Conservation (phyloP, 2,797 vertebrate genomes). For the Dicrostonyx torquatus region DNA sequence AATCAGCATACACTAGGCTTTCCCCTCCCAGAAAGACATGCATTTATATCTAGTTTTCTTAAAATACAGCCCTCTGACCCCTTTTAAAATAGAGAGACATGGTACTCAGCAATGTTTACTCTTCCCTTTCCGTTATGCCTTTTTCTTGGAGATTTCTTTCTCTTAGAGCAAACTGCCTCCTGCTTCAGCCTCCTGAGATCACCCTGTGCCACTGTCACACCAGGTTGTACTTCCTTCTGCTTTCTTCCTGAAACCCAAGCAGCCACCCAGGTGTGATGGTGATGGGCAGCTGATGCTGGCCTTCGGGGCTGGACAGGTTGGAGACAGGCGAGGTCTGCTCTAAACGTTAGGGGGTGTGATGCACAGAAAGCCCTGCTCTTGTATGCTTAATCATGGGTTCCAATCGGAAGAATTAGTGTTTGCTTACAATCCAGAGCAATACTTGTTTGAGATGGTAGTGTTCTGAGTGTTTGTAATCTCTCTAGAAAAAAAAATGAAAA, state of each 20-base stretch:
- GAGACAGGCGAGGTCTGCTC: neutral
- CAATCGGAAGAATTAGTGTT: neutral
- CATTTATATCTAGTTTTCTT: neutral
- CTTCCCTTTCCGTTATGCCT: too few species aligned
- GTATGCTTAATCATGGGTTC: neutral
- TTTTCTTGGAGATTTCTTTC: neutral
- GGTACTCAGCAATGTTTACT: neutral
- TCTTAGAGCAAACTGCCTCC: neutral
- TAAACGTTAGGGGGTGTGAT: neutral
- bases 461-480: constrained; percentile 1
- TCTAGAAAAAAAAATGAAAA: constrained; percentile 32
- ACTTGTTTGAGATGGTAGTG: constrained; percentile 9
- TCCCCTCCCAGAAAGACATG: neutral
- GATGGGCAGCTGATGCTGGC: neutral
- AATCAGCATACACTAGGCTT: neutral
- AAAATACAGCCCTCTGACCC: neutral
- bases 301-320: neutral
- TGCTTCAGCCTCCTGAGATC: neutral
- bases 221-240: neutral
- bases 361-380: neutral
- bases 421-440: neutral
- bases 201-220: neutral
- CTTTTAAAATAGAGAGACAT: neutral
- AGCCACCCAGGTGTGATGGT: neutral
- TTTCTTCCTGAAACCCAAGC: neutral